Evolutionary conservation across 2,113 vertebrate genomes (phyloP).

Genomic region (Verasper variegatus): DNA sequence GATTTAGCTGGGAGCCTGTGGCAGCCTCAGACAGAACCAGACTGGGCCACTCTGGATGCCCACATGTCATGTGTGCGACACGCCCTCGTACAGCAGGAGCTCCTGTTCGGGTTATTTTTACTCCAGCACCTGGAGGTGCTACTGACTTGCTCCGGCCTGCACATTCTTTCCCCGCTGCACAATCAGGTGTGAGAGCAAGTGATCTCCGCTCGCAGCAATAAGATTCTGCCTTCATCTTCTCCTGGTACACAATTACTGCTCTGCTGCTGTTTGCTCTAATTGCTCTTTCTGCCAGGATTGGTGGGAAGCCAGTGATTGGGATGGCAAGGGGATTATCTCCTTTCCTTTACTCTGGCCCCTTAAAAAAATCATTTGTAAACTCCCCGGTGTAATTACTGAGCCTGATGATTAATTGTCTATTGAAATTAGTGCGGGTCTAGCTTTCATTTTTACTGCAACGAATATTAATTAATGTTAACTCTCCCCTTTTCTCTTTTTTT

Average conservation of each 20-base stretch:
- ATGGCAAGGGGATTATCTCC: conserved; percentile 93
- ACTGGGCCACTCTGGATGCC: conserved; percentile 84
- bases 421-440: conserved; percentile 99
- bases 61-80: conserved; percentile 75
- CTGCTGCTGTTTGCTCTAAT: conserved; percentile 94
- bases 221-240: conserved; percentile 92
- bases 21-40: conserved; percentile 83
- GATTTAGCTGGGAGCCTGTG: conserved; percentile 55
- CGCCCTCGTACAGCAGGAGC: conserved; percentile 67
- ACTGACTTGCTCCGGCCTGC: conserved; percentile 81
- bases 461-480: conserved; percentile 99
- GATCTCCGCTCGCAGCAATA: conserved; percentile 94
- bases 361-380: conserved; percentile 99
- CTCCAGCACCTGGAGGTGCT: conserved; percentile 90
- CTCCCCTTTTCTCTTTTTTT: conserved; percentile 70
- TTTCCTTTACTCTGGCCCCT: conserved; percentile 92
- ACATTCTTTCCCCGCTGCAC: conserved; percentile 80
- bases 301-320: conserved; percentile 96
- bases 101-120: conserved; percentile 86
- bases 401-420: conserved; percentile 99
- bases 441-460: conserved; percentile 99
- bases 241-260: conserved; percentile 94
- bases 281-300: conserved; percentile 96
- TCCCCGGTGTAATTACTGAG: conserved; percentile 99
- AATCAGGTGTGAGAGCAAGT: conserved; percentile 90